phyloP scores from a whole-genome alignment of 2,888 invertebrate genomes.

The Heliconius cydno region DNA sequence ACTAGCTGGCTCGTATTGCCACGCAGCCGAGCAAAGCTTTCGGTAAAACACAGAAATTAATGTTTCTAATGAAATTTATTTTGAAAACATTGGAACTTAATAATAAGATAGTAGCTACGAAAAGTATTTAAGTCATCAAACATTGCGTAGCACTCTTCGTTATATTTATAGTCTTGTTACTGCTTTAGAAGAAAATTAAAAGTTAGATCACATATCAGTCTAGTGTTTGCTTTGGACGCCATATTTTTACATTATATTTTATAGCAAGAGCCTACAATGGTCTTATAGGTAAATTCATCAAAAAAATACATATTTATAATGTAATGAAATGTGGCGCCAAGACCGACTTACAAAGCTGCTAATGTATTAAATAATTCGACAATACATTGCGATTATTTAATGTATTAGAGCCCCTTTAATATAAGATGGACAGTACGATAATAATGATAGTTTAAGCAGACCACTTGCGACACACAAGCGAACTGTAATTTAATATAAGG shows the following conservation, averaged over 20 bases:
- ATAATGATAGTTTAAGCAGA: constrained; percentile 69
- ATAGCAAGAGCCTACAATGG: background rate
- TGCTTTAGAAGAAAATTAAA: background rate
- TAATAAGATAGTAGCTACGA: background rate
- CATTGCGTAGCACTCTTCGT: background rate
- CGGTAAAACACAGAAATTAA: background rate
- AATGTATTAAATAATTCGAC: constrained; percentile 62
- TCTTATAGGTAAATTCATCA: background rate
- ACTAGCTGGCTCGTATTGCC: background rate
- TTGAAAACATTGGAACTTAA: background rate
- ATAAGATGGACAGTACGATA: constrained; percentile 81
- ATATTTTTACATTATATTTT: constrained; percentile 4
- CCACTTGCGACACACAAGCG: constrained; percentile 81
- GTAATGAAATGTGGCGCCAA: constrained; percentile 39
- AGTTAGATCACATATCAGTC: background rate
- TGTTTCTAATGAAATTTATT: background rate
- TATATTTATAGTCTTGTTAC: background rate
- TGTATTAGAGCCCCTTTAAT: constrained; percentile 63
- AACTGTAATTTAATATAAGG: constrained; percentile 52
- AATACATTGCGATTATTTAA: constrained; percentile 57
- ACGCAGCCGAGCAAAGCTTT: background rate
- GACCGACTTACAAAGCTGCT: constrained; percentile 60
- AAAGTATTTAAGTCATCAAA: background rate
- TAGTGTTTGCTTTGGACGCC: constrained; percentile 37
- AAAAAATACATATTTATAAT: background rate